phyloP scores from a whole-genome alignment of 2,113 vertebrate genomes.

The Mellivora capensis region DNA sequence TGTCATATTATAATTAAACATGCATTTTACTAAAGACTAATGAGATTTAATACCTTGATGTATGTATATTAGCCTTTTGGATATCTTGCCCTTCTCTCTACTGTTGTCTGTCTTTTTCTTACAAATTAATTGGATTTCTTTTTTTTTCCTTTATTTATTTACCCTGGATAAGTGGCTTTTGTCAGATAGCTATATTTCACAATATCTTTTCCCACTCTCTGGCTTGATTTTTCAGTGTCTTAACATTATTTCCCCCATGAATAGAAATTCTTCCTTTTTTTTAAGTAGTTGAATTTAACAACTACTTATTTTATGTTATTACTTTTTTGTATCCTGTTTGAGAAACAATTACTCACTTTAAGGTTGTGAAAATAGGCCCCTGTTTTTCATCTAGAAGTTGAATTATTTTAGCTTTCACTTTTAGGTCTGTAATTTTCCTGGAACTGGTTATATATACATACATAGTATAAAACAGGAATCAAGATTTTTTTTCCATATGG shows the following conservation, averaged over 20 bases:
- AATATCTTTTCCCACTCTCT: not conserved
- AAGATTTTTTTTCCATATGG: not conserved
- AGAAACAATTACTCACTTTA: not conserved
- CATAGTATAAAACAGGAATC: not conserved
- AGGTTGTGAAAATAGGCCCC: not conserved
- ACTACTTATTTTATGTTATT: not conserved
- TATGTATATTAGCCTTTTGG: not conserved
- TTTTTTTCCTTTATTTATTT: not conserved
- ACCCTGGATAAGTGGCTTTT: not conserved
- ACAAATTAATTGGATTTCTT: not conserved
- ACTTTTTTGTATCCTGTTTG: not conserved
- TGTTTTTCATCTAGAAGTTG: not conserved
- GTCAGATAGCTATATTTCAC: not conserved
- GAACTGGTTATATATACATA: not conserved
- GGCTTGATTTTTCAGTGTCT: not conserved
- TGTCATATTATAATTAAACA: not conserved
- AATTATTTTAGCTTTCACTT: conserved; percentile 2
- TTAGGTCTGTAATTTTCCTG: not conserved
- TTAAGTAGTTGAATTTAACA: not conserved
- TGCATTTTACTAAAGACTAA: not conserved
- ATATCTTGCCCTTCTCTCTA: not conserved
- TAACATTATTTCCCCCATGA: not conserved
- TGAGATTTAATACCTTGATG: not conserved
- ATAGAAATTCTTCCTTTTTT: not conserved
- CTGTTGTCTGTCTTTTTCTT: not conserved